Conservation (phyloP, 2,888 invertebrate genomes). For the Diaprepes abbreviatus region DNA sequence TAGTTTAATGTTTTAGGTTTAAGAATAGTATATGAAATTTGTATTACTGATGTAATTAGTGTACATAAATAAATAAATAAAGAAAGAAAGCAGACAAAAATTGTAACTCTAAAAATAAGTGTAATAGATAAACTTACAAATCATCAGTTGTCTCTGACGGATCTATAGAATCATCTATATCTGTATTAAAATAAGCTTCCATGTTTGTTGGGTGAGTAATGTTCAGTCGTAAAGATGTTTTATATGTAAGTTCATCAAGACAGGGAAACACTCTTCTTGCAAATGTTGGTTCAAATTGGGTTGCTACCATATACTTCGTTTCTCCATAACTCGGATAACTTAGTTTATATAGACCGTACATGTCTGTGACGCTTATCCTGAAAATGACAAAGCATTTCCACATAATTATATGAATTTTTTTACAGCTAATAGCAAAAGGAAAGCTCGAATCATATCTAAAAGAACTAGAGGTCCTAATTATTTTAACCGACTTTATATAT, state of each 20-base stretch:
- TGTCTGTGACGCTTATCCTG: conserved; percentile 44
- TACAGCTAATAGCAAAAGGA: not conserved
- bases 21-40: too few relatives aligned
- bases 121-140: conserved; percentile 29
- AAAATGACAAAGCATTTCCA: not conserved
- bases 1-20: too few relatives aligned
- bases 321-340: conserved; percentile 37
- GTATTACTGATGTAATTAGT: too few relatives aligned
- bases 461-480: too few relatives aligned
- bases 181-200: conserved; percentile 29
- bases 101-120: too few relatives aligned
- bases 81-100: too few relatives aligned
- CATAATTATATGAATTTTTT: too few relatives aligned
- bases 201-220: conserved; percentile 67
- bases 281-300: conserved; percentile 76
- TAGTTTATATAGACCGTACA: conserved; percentile 52
- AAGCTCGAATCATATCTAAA: too few relatives aligned
- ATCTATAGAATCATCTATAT: conserved; percentile 3
- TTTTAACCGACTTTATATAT: too few relatives aligned
- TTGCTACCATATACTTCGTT: conserved; percentile 68
- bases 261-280: conserved; percentile 80
- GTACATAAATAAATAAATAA: too few relatives aligned
- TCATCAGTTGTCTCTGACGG: too few relatives aligned
- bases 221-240: conserved; percentile 82
- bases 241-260: conserved; percentile 83